phyloP scores from a whole-genome alignment of 2,888 invertebrate species.

The Cephus sareptanus region DNA sequence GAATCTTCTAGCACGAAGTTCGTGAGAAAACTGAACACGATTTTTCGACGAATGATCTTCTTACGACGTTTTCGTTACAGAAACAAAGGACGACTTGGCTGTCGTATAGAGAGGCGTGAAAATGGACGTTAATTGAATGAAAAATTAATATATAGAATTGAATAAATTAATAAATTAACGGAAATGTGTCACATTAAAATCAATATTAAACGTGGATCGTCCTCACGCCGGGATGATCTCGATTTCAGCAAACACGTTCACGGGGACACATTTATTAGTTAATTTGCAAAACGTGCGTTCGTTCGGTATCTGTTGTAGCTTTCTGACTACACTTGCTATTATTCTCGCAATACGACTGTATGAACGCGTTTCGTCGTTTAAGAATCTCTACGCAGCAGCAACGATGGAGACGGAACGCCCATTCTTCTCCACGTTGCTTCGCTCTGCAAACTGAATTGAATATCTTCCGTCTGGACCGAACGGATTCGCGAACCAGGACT shows the following conservation, averaged over 20 bases:
- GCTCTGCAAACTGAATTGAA: constrained; percentile 48
- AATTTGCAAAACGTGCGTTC: neutral
- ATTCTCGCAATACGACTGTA: neutral
- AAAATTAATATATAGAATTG: neutral
- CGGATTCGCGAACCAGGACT: constrained; percentile 25
- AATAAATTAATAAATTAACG: constrained; percentile 22
- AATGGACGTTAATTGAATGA: neutral
- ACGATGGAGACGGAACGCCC: constrained; percentile 38
- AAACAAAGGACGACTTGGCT: neutral
- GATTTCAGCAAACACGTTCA: neutral
- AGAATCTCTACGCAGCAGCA: neutral
- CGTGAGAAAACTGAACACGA: neutral
- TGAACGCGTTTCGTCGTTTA: neutral
- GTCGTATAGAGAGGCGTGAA: neutral
- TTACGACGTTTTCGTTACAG: neutral
- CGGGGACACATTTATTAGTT: neutral
- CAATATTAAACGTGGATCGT: neutral
- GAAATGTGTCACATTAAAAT: constrained; percentile 1
- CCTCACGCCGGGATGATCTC: neutral
- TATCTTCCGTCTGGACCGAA: constrained; percentile 21
- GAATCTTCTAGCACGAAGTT: neutral
- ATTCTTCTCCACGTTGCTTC: constrained; percentile 44
- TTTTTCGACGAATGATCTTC: neutral
- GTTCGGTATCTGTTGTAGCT: neutral
- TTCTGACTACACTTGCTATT: neutral